Conservation (phyloP, 1,140 invertebrate genomes). For the Drosophila baimaii region DNA sequence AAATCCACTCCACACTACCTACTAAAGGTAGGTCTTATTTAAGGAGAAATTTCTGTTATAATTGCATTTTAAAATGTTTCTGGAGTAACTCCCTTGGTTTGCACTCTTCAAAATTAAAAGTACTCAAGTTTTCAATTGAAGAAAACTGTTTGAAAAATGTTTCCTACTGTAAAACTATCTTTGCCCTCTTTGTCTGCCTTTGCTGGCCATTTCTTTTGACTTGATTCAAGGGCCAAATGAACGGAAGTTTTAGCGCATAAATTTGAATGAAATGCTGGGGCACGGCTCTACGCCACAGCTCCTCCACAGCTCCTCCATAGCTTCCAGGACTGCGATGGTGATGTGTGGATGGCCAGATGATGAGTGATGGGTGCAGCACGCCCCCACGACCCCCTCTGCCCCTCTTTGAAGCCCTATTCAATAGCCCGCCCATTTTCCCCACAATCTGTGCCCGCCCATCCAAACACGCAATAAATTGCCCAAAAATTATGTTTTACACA, state of each 20-base stretch:
- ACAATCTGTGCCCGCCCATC: constrained; percentile 43
- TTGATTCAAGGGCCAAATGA: constrained; percentile 58
- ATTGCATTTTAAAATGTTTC: too few species aligned
- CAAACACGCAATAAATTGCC: constrained; percentile 76
- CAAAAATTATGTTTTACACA: constrained; percentile 79
- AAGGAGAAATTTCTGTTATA: not conserved
- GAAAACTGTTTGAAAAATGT: not conserved
- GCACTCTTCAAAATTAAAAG: not conserved
- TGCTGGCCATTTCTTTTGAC: constrained; percentile 54
- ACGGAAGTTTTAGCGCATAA: constrained; percentile 81
- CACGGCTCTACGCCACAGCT: constrained; percentile 19
- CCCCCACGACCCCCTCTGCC: not conserved
- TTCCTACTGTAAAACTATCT: constrained; percentile 25
- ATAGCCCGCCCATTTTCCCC: constrained; percentile 11
- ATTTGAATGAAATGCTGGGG: constrained; percentile 67
- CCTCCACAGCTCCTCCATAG: too few species aligned
- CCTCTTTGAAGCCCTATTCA: not conserved
- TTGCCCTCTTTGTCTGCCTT: not conserved
- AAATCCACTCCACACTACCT: not conserved
- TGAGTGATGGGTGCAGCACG: constrained; percentile 56
- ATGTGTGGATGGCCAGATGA: constrained; percentile 55
- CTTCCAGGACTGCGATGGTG: too few species aligned
- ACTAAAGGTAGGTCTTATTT: not conserved
- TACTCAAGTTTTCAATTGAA: not conserved
- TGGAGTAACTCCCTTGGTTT: too few species aligned